Conservation (phyloP, 2,888 invertebrate genomes). For the Perdita meconis region DNA sequence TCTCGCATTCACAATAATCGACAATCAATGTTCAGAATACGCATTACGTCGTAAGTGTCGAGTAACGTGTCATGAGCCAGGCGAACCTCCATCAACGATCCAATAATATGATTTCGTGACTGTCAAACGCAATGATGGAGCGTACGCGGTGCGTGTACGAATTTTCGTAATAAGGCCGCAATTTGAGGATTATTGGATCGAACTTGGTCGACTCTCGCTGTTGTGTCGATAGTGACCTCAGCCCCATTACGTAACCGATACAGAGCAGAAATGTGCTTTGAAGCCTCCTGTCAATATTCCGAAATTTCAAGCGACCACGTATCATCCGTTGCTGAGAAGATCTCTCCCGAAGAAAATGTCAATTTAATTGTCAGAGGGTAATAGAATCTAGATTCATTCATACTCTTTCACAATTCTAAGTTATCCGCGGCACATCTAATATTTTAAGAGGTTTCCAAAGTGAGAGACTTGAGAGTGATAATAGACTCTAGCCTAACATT, state of each 20-base stretch:
- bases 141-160: not conserved
- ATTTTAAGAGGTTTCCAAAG: too few relatives aligned
- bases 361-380: too few relatives aligned
- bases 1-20: too few relatives aligned
- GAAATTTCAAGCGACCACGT: too few relatives aligned
- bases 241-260: not conserved
- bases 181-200: not conserved
- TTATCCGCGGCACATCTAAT: too few relatives aligned
- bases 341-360: too few relatives aligned
- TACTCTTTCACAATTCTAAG: too few relatives aligned
- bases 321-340: too few relatives aligned
- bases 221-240: not conserved
- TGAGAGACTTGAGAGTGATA: too few relatives aligned
- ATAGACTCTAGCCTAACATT: too few relatives aligned
- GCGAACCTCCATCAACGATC: constrained; percentile 17
- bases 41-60: constrained; percentile 1
- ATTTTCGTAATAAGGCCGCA: constrained; percentile 12
- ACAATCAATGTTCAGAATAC: not conserved
- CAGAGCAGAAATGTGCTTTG: not conserved
- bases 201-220: not conserved
- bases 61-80: constrained; percentile 8
- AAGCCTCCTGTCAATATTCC: too few relatives aligned
- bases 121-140: constrained; percentile 19
- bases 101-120: constrained; percentile 29
- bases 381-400: too few relatives aligned